A percentile compares a stretch with the other conserved stretches of the same genome.
These are phyloP conservation scores for Nymphicus hollandicus DNA, from an alignment of 2,113 vertebrate genomes.

Conservation along the genomic window DNA sequence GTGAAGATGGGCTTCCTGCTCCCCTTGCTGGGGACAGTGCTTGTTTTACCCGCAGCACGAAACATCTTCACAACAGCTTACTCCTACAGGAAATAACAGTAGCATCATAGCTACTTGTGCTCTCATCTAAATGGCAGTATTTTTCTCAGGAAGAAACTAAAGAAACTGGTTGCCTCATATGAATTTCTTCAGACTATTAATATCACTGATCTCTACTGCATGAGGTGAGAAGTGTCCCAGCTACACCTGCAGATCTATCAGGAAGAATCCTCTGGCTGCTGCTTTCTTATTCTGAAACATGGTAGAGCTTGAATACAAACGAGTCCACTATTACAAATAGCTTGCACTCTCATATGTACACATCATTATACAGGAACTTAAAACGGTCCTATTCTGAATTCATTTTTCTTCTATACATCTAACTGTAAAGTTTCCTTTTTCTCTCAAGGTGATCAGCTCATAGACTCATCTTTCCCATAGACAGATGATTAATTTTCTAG, in stretches of 20 bases:
- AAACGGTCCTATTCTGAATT: not conserved
- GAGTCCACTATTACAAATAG: not conserved
- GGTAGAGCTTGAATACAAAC: not conserved
- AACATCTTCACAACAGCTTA: not conserved
- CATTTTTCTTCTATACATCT: not conserved
- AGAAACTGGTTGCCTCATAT: not conserved
- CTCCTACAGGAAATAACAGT: not conserved
- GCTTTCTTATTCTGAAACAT: not conserved
- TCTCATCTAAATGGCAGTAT: not conserved
- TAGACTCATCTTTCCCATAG: not conserved
- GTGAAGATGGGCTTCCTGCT: not conserved
- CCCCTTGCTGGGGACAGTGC: not conserved
- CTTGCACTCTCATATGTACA: not conserved
- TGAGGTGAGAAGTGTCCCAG: not conserved
- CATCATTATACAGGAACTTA: not conserved
- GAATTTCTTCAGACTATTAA: not conserved
- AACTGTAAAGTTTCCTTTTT: not conserved
- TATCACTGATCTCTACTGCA: not conserved
- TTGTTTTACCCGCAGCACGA: not conserved
- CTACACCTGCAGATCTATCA: not conserved
- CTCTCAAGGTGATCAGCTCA: not conserved
- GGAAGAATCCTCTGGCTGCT: not conserved
- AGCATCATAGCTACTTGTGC: fast-evolving
- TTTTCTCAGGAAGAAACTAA: not conserved
- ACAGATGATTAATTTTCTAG: not conserved